These are phyloP conservation scores for Metridium senile DNA, from an alignment of 92 coral and sea anemone genomes.

Conservation along the genomic window DNA sequence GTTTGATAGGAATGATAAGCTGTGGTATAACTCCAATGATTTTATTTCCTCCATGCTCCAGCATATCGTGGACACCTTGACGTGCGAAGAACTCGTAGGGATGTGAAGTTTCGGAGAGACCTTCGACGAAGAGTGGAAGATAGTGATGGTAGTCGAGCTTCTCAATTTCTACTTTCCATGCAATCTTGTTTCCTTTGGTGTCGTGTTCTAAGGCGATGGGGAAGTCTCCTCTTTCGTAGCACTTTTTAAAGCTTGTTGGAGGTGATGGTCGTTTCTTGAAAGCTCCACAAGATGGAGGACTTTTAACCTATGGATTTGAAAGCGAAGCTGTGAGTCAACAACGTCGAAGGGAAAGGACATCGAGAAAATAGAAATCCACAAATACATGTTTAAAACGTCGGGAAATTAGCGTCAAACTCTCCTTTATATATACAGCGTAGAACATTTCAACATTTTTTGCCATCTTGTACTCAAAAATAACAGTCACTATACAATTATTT, in stretches of 20 bases:
- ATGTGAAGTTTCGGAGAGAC: constrained; percentile 91
- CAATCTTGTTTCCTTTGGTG: constrained; percentile 98
- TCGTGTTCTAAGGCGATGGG: constrained; percentile 99
- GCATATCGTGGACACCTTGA: constrained; percentile 99
- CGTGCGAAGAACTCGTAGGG: constrained; percentile 98
- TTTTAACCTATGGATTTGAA: constrained; percentile 61
- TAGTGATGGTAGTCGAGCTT: constrained; percentile 98
- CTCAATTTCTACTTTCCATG: constrained; percentile 99
- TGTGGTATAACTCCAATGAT: constrained; percentile 95
- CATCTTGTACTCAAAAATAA: not conserved
- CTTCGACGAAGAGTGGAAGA: constrained; percentile 96
- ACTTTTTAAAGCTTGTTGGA: constrained; percentile 86
- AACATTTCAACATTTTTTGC: not conserved
- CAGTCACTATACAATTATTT: too few relatives aligned
- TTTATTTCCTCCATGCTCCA: constrained; percentile 97
- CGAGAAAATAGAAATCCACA: not conserved
- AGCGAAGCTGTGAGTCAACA: constrained; percentile 3
- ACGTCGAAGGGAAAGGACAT: not conserved
- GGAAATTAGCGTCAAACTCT: not conserved
- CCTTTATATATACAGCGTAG: not conserved
- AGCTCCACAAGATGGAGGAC: constrained; percentile 90
- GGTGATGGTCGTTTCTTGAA: constrained; percentile 84
- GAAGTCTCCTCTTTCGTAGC: constrained; percentile 97
- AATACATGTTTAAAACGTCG: not conserved
- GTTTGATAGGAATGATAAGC: constrained; percentile 91